Conservation (phyloP, 2,113 vertebrate genomes). For the Antechinus flavipes region DNA sequence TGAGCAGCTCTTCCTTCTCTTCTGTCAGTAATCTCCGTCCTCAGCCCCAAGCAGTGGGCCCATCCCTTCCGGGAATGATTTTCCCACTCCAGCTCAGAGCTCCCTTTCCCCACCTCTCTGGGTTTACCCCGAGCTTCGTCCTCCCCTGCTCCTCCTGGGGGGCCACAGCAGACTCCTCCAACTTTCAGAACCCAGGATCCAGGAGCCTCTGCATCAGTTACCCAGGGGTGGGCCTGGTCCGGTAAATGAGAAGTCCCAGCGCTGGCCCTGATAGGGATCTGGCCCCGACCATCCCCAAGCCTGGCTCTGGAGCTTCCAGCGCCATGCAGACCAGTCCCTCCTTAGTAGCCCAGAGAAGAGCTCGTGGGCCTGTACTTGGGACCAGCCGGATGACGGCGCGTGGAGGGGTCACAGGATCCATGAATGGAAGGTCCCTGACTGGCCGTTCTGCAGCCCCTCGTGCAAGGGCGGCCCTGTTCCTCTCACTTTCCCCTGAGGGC, state of each 20-base stretch:
- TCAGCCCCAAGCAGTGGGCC: too few species aligned
- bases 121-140: not conserved
- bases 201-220: not conserved
- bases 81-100: too few species aligned
- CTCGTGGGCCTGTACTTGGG: too few species aligned
- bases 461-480: not conserved
- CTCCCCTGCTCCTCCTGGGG: not conserved
- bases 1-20: not conserved
- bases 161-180: not conserved
- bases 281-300: too few species aligned
- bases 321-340: not conserved
- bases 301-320: too few species aligned
- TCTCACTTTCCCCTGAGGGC: not conserved
- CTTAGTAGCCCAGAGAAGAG: not conserved
- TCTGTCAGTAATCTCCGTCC: rapidly evolving
- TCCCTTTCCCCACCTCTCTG: not conserved
- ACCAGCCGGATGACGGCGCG: not conserved
- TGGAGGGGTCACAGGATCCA: too few species aligned
- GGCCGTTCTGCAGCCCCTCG: not conserved
- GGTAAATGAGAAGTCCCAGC: not conserved
- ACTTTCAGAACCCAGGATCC: not conserved
- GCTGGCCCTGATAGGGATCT: not conserved
- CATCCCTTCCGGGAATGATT: not conserved
- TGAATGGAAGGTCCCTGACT: not conserved
- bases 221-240: not conserved